Evolutionary conservation across 2,888 invertebrate species (phyloP).

Genomic region (Gerris lacustris): DNA sequence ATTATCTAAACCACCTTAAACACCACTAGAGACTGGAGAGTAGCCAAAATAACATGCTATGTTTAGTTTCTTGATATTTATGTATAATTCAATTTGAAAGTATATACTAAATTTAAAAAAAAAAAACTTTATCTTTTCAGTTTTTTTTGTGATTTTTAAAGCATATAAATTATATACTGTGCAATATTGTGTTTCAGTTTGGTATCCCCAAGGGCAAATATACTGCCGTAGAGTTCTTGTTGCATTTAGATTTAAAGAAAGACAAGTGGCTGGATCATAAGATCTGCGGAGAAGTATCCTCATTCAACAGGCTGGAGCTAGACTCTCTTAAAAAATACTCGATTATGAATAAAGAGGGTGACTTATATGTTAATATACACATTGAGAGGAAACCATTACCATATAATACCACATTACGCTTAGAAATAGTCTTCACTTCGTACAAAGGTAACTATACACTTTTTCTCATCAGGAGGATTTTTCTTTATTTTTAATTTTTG

Average conservation of each 20-base stretch:
- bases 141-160: no score
- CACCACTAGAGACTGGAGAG: no score
- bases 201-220: neutral
- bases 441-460: neutral
- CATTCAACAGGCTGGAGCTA: neutral
- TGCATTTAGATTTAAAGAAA: neutral
- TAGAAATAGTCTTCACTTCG: constrained; percentile 7
- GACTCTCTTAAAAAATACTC: neutral
- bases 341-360: neutral
- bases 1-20: no score
- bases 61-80: no score
- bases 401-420: constrained; percentile 13
- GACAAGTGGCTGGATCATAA: neutral
- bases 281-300: neutral
- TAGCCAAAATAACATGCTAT: no score
- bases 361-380: neutral
- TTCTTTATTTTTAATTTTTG: no score
- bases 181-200: neutral
- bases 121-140: no score
- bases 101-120: no score
- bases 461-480: no score
- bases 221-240: neutral
- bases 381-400: neutral
- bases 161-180: no score
- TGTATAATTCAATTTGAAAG: no score